Conservation (phyloP, 2,797 vertebrate genomes). For the Eulemur mongoz region DNA sequence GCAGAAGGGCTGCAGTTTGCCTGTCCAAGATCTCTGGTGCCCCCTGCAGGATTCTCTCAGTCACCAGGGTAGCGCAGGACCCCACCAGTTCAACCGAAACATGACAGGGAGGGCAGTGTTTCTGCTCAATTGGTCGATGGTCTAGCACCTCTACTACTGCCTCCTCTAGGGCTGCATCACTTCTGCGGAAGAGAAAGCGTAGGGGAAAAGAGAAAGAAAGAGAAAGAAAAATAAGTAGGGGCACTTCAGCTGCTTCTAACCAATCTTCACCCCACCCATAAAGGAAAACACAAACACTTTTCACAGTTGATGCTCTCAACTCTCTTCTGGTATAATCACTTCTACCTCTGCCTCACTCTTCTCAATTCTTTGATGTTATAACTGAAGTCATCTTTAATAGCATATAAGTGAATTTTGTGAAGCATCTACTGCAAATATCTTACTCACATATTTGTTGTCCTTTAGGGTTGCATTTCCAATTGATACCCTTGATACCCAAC, state of each 20-base stretch:
- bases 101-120: constrained; percentile 80
- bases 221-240: background rate
- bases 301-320: no score
- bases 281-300: background rate
- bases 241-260: background rate
- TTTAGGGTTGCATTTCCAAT: constrained; percentile 90
- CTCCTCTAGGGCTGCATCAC: constrained; percentile 89
- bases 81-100: constrained; percentile 91
- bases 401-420: background rate
- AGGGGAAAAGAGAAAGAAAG: background rate
- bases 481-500: background rate
- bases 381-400: background rate
- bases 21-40: constrained; percentile 89
- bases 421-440: background rate
- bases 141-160: constrained; percentile 92
- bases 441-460: constrained; percentile 82
- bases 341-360: background rate
- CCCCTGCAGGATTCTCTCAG: constrained; percentile 90
- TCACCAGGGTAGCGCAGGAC: constrained; percentile 93
- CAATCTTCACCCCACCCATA: background rate
- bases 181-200: constrained; percentile 75
- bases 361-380: background rate
- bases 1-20: constrained; percentile 89
- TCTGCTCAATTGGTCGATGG: constrained; percentile 90
- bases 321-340: background rate